Evolutionary conservation across 2,888 invertebrate species (phyloP).

Genomic region (Panopea generosa): DNA sequence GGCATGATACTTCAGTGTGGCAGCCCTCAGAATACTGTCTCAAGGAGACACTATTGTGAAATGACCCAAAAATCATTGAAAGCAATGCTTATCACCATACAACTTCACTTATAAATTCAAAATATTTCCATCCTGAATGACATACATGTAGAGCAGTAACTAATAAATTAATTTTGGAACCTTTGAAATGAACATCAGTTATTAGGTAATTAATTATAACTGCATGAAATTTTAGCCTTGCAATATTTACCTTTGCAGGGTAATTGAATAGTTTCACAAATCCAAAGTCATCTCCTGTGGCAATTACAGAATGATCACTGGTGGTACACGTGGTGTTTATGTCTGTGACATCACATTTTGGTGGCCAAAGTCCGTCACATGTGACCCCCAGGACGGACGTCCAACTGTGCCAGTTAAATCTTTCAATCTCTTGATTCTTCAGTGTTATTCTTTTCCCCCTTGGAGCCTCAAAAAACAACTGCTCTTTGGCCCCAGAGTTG

Average conservation of each 20-base stretch:
- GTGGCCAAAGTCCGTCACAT: conserved; percentile 85
- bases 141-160: too few species aligned
- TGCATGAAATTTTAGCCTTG: too few species aligned
- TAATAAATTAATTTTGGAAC: too few species aligned
- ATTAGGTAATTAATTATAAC: too few species aligned
- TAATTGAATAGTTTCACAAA: conserved; percentile 85
- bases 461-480: conserved; percentile 86
- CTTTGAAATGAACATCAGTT: too few species aligned
- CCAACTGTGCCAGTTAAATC: conserved; percentile 84
- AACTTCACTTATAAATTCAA: too few species aligned
- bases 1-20: too few species aligned
- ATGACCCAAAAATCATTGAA: too few species aligned
- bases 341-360: conserved; percentile 85
- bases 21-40: too few species aligned
- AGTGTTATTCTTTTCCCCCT: conserved; percentile 84
- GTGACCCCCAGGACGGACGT: conserved; percentile 84
- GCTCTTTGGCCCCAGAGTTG: conserved; percentile 85
- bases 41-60: too few species aligned
- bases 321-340: conserved; percentile 84
- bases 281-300: conserved; percentile 86
- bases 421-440: conserved; percentile 81
- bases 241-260: conserved; percentile 84
- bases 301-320: conserved; percentile 81
- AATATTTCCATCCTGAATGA: too few species aligned
- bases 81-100: too few species aligned